Base-by-base conservation (phyloP, 1,140 invertebrate genomes). In the Cataglyphis hispanica region DNA sequence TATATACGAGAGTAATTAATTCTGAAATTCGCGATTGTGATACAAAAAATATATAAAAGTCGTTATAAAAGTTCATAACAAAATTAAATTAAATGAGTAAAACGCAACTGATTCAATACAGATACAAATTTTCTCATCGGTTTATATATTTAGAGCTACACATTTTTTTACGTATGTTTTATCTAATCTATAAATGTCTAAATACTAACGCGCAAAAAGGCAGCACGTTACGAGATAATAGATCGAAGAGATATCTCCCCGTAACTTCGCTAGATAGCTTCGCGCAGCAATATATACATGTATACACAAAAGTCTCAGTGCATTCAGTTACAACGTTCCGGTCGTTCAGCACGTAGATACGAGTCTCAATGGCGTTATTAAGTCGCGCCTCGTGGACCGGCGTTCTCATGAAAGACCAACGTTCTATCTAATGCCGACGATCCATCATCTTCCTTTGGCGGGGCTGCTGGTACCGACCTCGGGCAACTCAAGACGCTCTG, bases 401-500 rank as follows among this genome's bases (percentile, higher is more conserved):
- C 74, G 64, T 92, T 93, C 93, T 92, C 91, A 90, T 93, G 92
- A 92, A 91, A 93, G 93, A 92, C 90, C 91, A 92, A 91, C 92
- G 92, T 93, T 92, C 93, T 91, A 94, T 93, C 93, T 93, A 93
- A 94, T 93, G 92, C 92, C 86, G 50, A 78, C 91, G 86, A 93
- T 93, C 92, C 92, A 93, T 93, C 92, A 93, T 93, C 92, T 85
- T 90, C 92, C 90, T 92, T 93, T 93, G 90, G 90, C 92, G 90
- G 91, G 89, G 89, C 92, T 92, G 91, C 87, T 86, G 91, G 88
- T 91, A 91, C 90, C 90, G 90, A 92, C 88, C 90, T 89, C 88
- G 72, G 88, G 64, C 87, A 90, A 91, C 91, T 87, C 77, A 16
- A 89, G 88, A 70, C 89, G 86, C 74, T 91, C 90, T 93, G 89